Percentiles rank a stretch among this genome's conserved stretches.
Conservation (phyloP, 2,113 vertebrate species). For the Talpa occidentalis region DNA sequence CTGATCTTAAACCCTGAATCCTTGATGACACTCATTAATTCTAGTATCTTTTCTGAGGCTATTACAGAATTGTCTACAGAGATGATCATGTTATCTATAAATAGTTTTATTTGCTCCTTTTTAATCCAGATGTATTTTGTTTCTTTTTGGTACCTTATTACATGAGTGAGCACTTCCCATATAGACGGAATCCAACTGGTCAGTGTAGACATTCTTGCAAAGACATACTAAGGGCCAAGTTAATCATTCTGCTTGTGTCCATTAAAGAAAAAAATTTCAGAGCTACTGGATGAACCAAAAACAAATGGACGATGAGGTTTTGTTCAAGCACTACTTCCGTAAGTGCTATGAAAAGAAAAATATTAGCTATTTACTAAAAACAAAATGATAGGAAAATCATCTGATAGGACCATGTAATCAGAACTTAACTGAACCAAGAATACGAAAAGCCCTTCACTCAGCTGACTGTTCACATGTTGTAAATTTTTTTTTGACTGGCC, state of each 20-base stretch:
- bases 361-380: neutral
- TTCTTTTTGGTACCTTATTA: slow-evolving; percentile 3
- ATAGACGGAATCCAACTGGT: neutral
- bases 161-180: neutral
- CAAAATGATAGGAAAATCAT: neutral
- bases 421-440: neutral
- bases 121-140: neutral
- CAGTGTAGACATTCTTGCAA: neutral
- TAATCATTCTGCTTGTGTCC: neutral
- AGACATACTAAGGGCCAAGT: neutral
- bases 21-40: neutral
- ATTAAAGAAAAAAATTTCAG: slow-evolving; percentile 16
- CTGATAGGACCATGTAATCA: neutral
- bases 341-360: neutral
- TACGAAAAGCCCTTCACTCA: neutral
- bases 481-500: neutral
- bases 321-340: neutral
- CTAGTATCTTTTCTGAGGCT: neutral
- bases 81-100: neutral
- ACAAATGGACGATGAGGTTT: neutral
- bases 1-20: neutral
- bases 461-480: neutral
- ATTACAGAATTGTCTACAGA: neutral
- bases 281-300: slow-evolving; percentile 23
- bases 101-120: neutral